phyloP scores from a whole-genome alignment of 2,113 vertebrate genomes.

The Pterocles burchelli region DNA sequence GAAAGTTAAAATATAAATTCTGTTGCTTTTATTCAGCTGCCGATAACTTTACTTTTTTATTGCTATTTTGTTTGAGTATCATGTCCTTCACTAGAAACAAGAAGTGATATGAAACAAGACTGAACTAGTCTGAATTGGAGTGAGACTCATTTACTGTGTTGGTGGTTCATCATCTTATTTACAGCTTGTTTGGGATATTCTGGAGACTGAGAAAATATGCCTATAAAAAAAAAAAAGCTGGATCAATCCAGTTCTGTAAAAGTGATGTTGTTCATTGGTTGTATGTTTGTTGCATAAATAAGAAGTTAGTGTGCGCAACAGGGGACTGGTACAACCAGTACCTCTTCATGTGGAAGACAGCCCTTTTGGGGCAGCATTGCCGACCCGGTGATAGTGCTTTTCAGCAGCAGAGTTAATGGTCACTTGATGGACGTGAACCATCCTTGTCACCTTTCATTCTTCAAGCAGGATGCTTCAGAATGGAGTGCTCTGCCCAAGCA shows the following conservation, averaged over 20 bases:
- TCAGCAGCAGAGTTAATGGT: constrained; percentile 41
- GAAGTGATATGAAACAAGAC: constrained; percentile 71
- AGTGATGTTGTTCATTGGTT: constrained; percentile 70
- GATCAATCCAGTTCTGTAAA: constrained; percentile 72
- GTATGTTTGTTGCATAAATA: constrained; percentile 72
- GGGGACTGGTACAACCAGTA: constrained; percentile 38
- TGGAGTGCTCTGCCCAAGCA: constrained; percentile 75
- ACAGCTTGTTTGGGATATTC: constrained; percentile 67
- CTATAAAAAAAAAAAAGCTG: constrained; percentile 66
- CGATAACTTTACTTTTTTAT: constrained; percentile 72
- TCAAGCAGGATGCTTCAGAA: constrained; percentile 75
- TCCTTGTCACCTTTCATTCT: constrained; percentile 68
- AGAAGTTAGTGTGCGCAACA: constrained; percentile 42
- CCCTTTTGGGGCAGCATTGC: constrained; percentile 30
- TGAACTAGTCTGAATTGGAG: constrained; percentile 71
- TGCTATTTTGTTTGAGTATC: constrained; percentile 73
- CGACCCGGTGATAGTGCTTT: not conserved
- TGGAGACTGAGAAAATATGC: constrained; percentile 63
- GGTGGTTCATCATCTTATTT: constrained; percentile 66
- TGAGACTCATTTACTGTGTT: constrained; percentile 60
- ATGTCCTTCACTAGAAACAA: constrained; percentile 74
- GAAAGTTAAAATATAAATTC: constrained; percentile 73
- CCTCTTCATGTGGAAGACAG: constrained; percentile 29
- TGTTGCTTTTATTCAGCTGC: constrained; percentile 75
- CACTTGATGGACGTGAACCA: constrained; percentile 70